These are phyloP conservation scores for Zaprionus taronus DNA, from an alignment of 1,140 invertebrate genomes.

Conservation along the genomic window DNA sequence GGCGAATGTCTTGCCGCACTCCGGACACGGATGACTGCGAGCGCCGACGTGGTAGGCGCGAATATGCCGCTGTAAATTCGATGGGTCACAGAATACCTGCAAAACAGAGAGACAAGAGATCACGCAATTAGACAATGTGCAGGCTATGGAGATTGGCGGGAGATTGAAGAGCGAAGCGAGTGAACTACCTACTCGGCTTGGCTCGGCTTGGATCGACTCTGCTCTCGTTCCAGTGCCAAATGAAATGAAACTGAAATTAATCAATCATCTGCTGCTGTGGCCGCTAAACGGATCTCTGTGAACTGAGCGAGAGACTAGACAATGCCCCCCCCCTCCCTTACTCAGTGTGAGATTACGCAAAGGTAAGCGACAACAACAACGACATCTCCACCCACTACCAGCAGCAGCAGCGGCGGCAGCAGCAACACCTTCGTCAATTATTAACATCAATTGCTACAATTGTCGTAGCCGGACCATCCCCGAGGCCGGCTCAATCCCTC, in stretches of 20 bases:
- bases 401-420: conserved; percentile 26
- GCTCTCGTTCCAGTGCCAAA: conserved; percentile 66
- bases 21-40: conserved; percentile 96
- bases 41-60: conserved; percentile 96
- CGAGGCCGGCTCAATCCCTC: neutral
- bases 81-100: conserved; percentile 97
- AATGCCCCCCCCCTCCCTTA: conserved; percentile 21
- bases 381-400: conserved; percentile 56
- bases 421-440: conserved; percentile 80
- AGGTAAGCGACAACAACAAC: conserved; percentile 46
- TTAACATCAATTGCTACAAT: conserved; percentile 83
- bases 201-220: neutral
- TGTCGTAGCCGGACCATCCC: conserved; percentile 72
- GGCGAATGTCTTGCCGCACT: conserved; percentile 99
- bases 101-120: conserved; percentile 69
- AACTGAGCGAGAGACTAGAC: conserved; percentile 51
- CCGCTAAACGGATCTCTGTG: conserved; percentile 72
- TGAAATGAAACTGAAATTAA: conserved; percentile 84
- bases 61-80: conserved; percentile 98
- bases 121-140: conserved; percentile 32
- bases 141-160: neutral
- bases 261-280: conserved; percentile 73
- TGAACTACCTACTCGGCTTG: neutral
- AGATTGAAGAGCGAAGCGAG: neutral
- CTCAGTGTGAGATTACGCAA: conserved; percentile 70